Evolutionary conservation across 2,797 vertebrate genomes (phyloP).

Genomic region (Phylloscopus collybita): DNA sequence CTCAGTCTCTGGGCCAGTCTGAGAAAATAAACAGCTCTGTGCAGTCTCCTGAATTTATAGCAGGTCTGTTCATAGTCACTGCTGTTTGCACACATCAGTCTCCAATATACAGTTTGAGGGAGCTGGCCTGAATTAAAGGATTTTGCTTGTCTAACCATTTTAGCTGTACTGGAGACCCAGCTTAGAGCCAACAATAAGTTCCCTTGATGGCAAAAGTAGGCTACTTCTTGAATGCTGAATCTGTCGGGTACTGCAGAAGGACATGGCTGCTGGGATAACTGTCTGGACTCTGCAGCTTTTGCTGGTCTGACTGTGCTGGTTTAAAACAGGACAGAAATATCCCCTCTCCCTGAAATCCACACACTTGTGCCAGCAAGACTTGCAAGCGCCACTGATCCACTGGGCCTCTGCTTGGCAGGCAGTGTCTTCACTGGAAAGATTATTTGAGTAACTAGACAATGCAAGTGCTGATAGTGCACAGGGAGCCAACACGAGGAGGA

Average conservation of each 20-base stretch:
- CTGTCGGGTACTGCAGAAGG: background rate
- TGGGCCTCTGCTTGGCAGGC: constrained; percentile 38
- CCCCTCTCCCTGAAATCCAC: background rate
- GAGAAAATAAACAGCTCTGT: background rate
- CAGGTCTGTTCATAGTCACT: background rate
- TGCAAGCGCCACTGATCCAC: background rate
- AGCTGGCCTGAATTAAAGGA: constrained; percentile 1
- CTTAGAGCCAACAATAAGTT: constrained; percentile 18
- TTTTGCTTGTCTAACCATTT: constrained; percentile 28
- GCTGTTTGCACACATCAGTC: background rate
- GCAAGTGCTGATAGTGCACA: background rate
- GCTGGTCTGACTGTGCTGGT: background rate
- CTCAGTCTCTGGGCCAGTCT: background rate
- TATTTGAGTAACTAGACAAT: background rate
- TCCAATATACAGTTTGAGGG: background rate
- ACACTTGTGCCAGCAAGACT: background rate
- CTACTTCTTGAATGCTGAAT: background rate
- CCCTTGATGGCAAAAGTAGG: constrained; percentile 12
- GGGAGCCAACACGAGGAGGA: background rate
- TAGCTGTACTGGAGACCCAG: background rate
- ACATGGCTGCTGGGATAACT: background rate
- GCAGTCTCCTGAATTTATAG: background rate
- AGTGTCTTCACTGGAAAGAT: background rate
- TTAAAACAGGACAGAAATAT: constrained; percentile 8
- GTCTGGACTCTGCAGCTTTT: background rate